These are phyloP conservation scores for Sebastes aleutianus DNA, from an alignment of 2,797 vertebrate species.

Conservation along the genomic window DNA sequence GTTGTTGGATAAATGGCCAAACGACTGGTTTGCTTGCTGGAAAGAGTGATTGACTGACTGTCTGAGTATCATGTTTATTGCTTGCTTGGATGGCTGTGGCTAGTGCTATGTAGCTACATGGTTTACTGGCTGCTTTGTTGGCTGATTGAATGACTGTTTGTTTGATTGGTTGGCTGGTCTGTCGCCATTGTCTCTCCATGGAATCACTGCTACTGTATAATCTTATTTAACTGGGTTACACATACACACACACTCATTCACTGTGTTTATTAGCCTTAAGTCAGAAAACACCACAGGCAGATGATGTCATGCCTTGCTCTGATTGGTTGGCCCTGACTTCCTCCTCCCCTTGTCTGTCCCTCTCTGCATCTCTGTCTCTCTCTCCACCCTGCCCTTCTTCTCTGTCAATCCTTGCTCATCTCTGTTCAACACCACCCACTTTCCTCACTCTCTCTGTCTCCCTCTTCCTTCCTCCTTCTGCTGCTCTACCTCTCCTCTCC, in stretches of 20 bases:
- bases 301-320: constrained; percentile 77
- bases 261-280: constrained; percentile 55
- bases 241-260: constrained; percentile 5
- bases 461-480: not conserved
- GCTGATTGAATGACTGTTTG: not conserved
- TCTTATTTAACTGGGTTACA: constrained; percentile 40
- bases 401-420: constrained; percentile 48
- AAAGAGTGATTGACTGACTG: not conserved
- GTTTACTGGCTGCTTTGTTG: not conserved
- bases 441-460: constrained; percentile 15
- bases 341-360: constrained; percentile 26
- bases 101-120: not conserved
- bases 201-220: constrained; percentile 23
- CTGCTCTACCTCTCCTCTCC: not conserved
- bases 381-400: constrained; percentile 31
- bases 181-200: constrained; percentile 18
- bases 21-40: not conserved
- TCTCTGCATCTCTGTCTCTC: constrained; percentile 17
- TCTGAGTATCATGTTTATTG: not conserved
- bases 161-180: not conserved
- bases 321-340: constrained; percentile 71
- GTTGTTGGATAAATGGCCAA: not conserved
- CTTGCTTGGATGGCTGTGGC: not conserved
- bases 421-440: constrained; percentile 36
- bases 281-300: constrained; percentile 62